Percentiles rank a stretch among this genome's conserved stretches.
phyloP scores from a whole-genome alignment of 2,797 vertebrate genomes.

The Dendrocincla fuliginosa region DNA sequence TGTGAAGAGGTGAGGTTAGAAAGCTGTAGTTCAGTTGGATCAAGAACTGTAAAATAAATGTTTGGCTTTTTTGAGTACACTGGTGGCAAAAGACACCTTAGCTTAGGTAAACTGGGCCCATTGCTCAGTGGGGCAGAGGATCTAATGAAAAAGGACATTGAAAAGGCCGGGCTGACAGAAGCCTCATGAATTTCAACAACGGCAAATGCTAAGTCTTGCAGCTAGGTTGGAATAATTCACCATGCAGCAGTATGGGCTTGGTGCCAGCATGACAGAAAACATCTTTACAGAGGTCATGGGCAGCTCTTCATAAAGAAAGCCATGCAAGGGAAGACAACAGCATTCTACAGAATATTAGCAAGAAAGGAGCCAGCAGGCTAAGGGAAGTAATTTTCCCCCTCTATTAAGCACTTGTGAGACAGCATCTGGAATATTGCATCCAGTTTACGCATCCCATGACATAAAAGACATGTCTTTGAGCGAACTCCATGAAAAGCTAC shows the following conservation, averaged over 20 bases:
- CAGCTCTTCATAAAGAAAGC: background rate
- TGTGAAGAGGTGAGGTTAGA: background rate
- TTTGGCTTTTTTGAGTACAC: background rate
- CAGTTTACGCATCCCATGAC: background rate
- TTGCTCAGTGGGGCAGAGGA: background rate
- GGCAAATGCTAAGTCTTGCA: background rate
- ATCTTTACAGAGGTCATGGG: background rate
- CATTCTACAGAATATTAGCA: background rate
- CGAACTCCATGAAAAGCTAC: background rate
- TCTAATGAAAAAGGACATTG: background rate
- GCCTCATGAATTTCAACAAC: background rate
- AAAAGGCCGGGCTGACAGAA: background rate
- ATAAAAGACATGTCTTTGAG: background rate
- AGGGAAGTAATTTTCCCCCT: background rate
- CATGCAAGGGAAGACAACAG: background rate
- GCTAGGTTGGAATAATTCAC: background rate
- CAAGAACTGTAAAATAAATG: background rate
- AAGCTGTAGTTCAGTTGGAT: background rate
- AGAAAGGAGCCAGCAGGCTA: background rate
- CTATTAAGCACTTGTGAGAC: background rate
- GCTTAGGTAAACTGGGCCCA: background rate
- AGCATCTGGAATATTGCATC: background rate
- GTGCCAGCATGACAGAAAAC: background rate
- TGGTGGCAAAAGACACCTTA: background rate
- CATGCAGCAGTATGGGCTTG: background rate